Evolutionary conservation across 2,888 invertebrate species (phyloP).

Genomic region (Thecophora atra): DNA sequence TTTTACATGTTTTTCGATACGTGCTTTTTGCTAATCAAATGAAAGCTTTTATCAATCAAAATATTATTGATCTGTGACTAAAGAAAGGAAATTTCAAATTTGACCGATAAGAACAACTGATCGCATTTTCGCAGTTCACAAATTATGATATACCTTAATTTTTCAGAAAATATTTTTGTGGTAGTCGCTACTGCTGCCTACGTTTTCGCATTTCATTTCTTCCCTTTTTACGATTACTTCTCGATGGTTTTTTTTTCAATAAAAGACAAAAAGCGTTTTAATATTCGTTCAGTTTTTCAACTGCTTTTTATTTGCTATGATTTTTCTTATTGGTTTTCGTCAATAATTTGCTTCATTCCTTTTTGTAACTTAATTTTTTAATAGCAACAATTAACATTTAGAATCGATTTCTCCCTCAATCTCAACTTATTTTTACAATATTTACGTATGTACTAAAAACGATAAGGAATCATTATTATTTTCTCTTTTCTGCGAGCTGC

Average conservation of each 20-base stretch:
- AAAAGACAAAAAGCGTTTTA: neutral
- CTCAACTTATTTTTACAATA: constrained; percentile 16
- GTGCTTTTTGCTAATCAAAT: no score
- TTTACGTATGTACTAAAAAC: constrained; percentile 14
- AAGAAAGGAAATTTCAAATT: no score
- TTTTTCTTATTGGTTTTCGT: constrained; percentile 18
- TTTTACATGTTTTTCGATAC: no score
- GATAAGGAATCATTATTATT: constrained; percentile 12
- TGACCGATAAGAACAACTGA: no score
- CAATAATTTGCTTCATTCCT: constrained; percentile 20
- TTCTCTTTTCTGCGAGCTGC: neutral
- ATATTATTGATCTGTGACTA: no score
- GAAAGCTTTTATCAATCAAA: no score
- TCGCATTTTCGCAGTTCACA: no score
- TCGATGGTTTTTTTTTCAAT: neutral
- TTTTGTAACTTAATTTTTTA: constrained; percentile 29
- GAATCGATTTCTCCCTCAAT: constrained; percentile 30
- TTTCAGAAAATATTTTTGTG: neutral
- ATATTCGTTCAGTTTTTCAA: neutral
- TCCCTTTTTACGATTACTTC: neutral
- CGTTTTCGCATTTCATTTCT: neutral
- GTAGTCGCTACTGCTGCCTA: neutral
- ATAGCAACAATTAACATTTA: constrained; percentile 39
- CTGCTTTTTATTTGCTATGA: constrained; percentile 19
- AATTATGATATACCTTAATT: no score